These are phyloP conservation scores for Schlechtendalia chinensis DNA, from an alignment of 1,140 invertebrate genomes.

Conservation along the genomic window DNA sequence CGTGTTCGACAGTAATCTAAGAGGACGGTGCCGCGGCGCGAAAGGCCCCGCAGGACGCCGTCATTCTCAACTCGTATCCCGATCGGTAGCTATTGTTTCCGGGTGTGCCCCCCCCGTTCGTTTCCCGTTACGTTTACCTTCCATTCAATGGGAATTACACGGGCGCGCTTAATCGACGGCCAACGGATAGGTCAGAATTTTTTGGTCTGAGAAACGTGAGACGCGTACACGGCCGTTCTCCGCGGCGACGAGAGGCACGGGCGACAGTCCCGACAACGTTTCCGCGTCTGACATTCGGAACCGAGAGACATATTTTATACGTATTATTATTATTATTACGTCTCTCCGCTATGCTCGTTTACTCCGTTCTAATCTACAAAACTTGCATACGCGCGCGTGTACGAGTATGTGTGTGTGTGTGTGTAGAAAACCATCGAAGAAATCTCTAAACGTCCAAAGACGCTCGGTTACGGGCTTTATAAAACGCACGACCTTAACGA, in stretches of 20 bases:
- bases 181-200: no score
- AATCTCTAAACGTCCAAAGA: conserved; percentile 12
- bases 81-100: conserved; percentile 34
- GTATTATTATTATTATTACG: not conserved
- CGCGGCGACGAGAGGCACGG: no score
- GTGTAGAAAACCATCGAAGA: not conserved
- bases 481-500: not conserved
- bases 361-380: not conserved
- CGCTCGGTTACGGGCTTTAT: not conserved
- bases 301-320: not conserved
- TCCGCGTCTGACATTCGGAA: not conserved
- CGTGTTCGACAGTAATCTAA: not conserved
- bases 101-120: not conserved
- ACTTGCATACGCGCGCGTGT: not conserved
- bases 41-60: conserved; percentile 26
- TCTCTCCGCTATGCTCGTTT: not conserved
- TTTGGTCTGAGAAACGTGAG: no score
- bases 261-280: no score
- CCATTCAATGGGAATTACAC: not conserved
- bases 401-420: no score
- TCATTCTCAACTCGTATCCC: conserved; percentile 27
- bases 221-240: no score
- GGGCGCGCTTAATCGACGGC: conserved; percentile 3
- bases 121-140: not conserved
- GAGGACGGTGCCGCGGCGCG: conserved; percentile 2